Percentiles rank a stretch among this genome's conserved stretches.
Conservation (phyloP, 1,140 invertebrate genomes). For the Zophobas atratus region DNA sequence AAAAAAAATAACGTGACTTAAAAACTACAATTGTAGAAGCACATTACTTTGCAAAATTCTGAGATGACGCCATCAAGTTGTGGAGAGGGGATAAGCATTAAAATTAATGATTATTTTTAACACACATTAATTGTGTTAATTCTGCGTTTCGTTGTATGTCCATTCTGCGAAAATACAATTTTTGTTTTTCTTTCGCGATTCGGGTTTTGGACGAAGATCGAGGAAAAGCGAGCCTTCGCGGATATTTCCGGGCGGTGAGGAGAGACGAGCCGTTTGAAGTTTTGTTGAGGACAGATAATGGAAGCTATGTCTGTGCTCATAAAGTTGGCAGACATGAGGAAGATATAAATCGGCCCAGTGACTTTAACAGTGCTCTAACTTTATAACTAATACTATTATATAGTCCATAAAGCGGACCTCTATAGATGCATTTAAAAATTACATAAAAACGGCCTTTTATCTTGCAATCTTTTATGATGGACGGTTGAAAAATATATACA, state of each 20-base stretch:
- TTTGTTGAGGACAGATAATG: constrained; percentile 54
- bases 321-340: constrained; percentile 59
- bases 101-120: too few species aligned
- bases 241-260: constrained; percentile 26
- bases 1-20: background rate
- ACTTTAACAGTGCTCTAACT: constrained; percentile 59
- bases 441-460: constrained; percentile 51
- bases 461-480: constrained; percentile 42
- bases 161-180: too few species aligned
- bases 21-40: too few species aligned
- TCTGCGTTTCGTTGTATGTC: too few species aligned
- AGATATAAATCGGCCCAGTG: constrained; percentile 61
- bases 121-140: too few species aligned
- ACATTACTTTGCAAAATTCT: too few species aligned
- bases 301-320: constrained; percentile 55
- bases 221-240: background rate
- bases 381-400: constrained; percentile 57
- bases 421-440: constrained; percentile 54
- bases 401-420: constrained; percentile 54
- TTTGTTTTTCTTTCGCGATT: too few species aligned
- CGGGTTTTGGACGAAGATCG: too few species aligned
- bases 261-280: constrained; percentile 49
- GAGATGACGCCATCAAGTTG: too few species aligned
- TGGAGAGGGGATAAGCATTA: too few species aligned
- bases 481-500: constrained; percentile 27